phyloP scores from a whole-genome alignment of 2,888 invertebrate genomes.

The Machimus atricapillus region DNA sequence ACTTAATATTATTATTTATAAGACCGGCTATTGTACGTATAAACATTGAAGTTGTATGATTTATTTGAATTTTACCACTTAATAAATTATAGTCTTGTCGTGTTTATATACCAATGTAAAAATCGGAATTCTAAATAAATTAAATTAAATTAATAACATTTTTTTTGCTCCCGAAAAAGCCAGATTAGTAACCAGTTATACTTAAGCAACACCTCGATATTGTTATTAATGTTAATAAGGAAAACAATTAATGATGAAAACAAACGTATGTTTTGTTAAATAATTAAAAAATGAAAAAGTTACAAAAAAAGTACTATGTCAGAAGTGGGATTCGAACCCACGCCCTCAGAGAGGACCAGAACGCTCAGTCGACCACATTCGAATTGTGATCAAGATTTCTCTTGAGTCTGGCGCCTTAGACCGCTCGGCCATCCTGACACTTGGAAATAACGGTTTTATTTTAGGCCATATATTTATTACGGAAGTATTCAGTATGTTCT shows the following conservation, averaged over 20 bases:
- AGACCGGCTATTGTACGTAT: no score
- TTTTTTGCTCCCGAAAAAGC: no score
- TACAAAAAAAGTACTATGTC: constrained; percentile 26
- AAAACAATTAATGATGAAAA: neutral
- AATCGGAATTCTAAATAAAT: no score
- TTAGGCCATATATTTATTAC: neutral
- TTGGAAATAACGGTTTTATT: neutral
- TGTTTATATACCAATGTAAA: no score
- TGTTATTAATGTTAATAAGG: neutral
- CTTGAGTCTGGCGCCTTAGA: constrained; percentile 53
- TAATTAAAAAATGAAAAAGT: neutral
- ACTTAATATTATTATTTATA: no score
- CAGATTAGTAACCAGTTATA: no score
- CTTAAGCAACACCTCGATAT: neutral
- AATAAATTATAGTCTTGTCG: no score
- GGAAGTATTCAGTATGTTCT: neutral
- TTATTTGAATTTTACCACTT: no score
- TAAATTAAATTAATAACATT: no score
- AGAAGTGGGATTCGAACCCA: constrained; percentile 50
- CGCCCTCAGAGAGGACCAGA: constrained; percentile 50
- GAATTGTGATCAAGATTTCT: constrained; percentile 48
- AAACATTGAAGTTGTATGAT: no score
- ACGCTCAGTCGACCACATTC: constrained; percentile 41
- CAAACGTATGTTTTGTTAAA: neutral
- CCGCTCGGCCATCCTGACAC: constrained; percentile 53